These are phyloP conservation scores for Lycophotia porphyrea DNA, from an alignment of 2,888 invertebrate genomes.

Conservation along the genomic window DNA sequence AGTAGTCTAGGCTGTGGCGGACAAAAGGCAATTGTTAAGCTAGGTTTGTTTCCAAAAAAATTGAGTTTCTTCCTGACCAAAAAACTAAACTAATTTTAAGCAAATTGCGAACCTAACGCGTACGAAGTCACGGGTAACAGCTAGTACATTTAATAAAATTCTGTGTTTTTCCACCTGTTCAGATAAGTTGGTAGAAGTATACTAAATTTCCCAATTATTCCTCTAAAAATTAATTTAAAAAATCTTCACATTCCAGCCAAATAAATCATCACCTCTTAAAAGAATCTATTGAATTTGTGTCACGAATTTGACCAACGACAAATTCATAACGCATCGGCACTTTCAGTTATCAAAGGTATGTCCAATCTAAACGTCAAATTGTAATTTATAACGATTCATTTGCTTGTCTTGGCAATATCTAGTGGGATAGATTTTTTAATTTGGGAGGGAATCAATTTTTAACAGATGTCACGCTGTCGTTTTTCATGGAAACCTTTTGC, in stretches of 20 bases:
- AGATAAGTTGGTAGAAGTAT: no score
- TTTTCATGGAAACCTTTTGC: neutral
- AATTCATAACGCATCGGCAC: conserved; percentile 7
- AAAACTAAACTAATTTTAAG: no score
- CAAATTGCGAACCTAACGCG: no score
- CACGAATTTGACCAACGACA: neutral
- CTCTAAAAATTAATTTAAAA: neutral
- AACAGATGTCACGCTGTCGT: neutral
- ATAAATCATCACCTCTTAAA: neutral
- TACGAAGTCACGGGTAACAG: no score
- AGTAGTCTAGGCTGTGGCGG: no score
- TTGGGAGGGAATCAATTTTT: neutral
- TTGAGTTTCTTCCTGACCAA: no score
- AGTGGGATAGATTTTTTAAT: neutral
- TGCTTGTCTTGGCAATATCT: neutral
- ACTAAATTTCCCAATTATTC: neutral
- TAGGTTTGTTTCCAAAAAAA: no score
- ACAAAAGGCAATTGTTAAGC: no score
- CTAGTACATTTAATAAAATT: no score
- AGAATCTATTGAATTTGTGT: neutral
- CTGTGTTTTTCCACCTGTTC: no score
- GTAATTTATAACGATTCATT: conserved; percentile 1
- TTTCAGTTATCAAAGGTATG: conserved; percentile 4
- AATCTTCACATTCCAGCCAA: neutral
- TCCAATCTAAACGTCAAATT: conserved; percentile 23